Evolutionary conservation across 2,888 invertebrate genomes (phyloP), one percentile per base, ranked within the genome.

Genomic region (Sinhomidia bicolor): DNA sequence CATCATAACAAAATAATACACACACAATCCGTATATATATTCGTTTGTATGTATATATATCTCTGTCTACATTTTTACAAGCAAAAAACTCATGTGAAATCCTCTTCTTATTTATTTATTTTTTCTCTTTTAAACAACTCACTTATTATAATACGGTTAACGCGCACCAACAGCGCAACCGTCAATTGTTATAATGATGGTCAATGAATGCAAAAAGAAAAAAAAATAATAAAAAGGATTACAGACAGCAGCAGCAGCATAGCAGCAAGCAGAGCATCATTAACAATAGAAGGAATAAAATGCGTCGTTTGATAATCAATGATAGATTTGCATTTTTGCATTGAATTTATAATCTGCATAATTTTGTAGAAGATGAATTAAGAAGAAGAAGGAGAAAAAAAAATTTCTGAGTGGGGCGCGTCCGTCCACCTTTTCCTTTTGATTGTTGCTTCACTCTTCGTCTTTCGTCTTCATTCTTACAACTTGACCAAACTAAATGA

Each of bases 361-460:
- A 36, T 5, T 5, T 36, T 36, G 36, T 36, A 36, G 36, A 36
- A 36, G 36, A 36, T 10, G 10, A 29, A 51, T 12, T 0, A 60
- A 23, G 60, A 60, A 23, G 60, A 23, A 9, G 57, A 23, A 3
- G 62, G 3, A 26, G 62, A 17, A 23, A 41, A 71, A 41, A 76
- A 60, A 68, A 86, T 86, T 44, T 29, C 71, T 86, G 87, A 82
- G 81, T 87, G 76, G 87, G 87, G 87, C 87, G 87, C 87, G 85
- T 85, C 85, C 85, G 23, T 85, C 85, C 85, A 85, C 85, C 85
- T 79, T 79, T 62, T 78, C 47, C 78, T 65, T 65, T 62, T 32
- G 20, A 17, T n/a, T 41, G 44, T 68, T 20, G 20, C 44, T 44
- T 44, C 44, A 36, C 36, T 71, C 44, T 32, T 65, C 26, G n/a